Evolutionary conservation across 2,797 vertebrate species (phyloP), one percentile per base, ranked within the genome.

Genomic region (Calcarius lapponicus): DNA sequence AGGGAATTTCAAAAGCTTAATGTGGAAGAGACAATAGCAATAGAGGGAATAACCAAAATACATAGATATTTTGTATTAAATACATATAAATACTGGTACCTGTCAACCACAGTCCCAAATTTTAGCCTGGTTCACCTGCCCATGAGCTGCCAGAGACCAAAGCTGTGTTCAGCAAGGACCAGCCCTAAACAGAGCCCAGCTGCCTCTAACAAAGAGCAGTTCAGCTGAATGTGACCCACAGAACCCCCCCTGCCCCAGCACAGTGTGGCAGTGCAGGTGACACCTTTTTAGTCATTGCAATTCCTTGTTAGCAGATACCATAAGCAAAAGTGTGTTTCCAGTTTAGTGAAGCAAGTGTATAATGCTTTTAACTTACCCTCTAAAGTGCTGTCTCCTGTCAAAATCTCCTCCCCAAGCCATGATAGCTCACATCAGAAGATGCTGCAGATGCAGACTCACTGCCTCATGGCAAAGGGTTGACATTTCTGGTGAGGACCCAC

Each of bases 341-440:
- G 90, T 73, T 94, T 86, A 95, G 86, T 38, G 86, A 89, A 94
- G 86, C 58, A 94, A 94, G 65, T 31, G 20, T 69, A 56, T 92
- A 85, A 86, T 74, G 67, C 90, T 93, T 96, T 95, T 92, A 95
- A 94, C 93, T 94, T 29, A 92, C 80, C 45, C 72, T 95, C 88
- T 72, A 60, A 94, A 95, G 74, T 58, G 72, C 78, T 83, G 80
- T 57, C 80, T 82, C 47, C 78, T 73, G 75, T 91, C 90, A 86
- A 88, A 90, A 40, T 64, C 73, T 90, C 92, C 84, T 93, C 54
- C 21, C 71, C 72, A 71, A 67, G 80, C 69, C 47, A 21, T 29
- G 83, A 34, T 58, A 94, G 76, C 86, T 54, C 60, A 80, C 64
- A 78, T 91, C 82, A 95, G 75, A 92, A 81, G 62, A n/a, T 25